phyloP scores from a whole-genome alignment of 2,113 vertebrate species.

The Pseudopodoces humilis region DNA sequence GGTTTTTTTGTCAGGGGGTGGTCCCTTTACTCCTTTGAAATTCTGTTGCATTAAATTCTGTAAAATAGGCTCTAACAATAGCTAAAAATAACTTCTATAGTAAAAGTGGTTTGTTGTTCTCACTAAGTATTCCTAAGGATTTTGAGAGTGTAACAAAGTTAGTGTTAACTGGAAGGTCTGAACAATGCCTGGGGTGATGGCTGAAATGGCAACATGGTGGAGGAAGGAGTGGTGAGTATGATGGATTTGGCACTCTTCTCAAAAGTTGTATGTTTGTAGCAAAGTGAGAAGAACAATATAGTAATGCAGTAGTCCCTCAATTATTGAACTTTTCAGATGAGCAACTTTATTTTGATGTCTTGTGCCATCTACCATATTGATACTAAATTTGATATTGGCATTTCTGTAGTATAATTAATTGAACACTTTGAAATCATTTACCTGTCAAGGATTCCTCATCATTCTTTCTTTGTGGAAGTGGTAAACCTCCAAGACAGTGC shows the following conservation, averaged over 20 bases:
- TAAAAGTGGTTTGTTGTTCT: not conserved
- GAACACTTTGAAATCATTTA: not conserved
- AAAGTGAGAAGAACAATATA: not conserved
- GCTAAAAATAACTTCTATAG: not conserved
- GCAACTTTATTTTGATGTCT: not conserved
- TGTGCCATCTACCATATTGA: not conserved
- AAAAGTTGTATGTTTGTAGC: not conserved
- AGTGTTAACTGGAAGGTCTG: not conserved
- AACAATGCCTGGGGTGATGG: not conserved
- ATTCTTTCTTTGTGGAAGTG: not conserved
- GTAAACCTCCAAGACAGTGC: not conserved
- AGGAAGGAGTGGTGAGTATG: not conserved
- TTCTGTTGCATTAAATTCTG: not conserved
- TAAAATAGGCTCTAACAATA: not conserved
- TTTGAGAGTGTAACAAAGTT: not conserved
- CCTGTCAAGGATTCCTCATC: not conserved
- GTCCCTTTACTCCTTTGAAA: not conserved
- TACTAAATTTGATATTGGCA: not conserved
- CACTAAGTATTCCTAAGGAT: not conserved
- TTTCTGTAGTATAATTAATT: not conserved
- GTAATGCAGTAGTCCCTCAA: not conserved
- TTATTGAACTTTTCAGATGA: not conserved
- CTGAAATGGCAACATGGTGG: not conserved
- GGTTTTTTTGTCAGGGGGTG: accelerated
- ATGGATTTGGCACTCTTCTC: not conserved